Percentiles rank a stretch among this genome's conserved stretches.
phyloP scores from a whole-genome alignment of 2,888 invertebrate species.

The Campoletis raptor region DNA sequence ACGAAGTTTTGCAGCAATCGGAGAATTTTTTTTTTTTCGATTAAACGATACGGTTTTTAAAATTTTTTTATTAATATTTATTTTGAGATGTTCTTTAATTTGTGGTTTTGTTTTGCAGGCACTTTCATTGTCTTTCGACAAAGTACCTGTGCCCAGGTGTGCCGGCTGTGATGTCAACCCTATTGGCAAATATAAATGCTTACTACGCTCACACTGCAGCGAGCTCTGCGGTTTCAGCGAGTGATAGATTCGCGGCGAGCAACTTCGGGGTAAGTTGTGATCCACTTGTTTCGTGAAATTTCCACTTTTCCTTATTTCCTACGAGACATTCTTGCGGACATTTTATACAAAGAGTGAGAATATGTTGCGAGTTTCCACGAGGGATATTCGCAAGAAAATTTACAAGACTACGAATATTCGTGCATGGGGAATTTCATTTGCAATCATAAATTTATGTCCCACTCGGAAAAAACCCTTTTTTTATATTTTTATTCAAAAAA shows the following conservation, averaged over 20 bases:
- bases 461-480: background rate
- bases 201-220: conserved; percentile 99
- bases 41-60: too few relatives aligned
- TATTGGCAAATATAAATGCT: conserved; percentile 99
- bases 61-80: background rate
- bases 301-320: conserved; percentile 19
- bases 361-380: conserved; percentile 6
- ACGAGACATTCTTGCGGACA: conserved; percentile 12
- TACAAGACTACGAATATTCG: background rate
- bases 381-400: background rate
- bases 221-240: conserved; percentile 98
- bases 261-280: conserved; percentile 96
- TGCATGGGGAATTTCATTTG: background rate
- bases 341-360: background rate
- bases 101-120: conserved; percentile 87
- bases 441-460: background rate
- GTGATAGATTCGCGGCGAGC: conserved; percentile 99
- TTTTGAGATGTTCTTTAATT: background rate
- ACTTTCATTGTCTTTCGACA: conserved; percentile 99
- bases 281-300: conserved; percentile 30
- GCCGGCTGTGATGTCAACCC: conserved; percentile 99
- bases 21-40: background rate
- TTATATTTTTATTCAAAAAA: background rate
- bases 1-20: background rate
- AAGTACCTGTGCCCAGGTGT: conserved; percentile 99